phyloP scores from a whole-genome alignment of 2,113 vertebrate species.

The Syrrhaptes paradoxus region DNA sequence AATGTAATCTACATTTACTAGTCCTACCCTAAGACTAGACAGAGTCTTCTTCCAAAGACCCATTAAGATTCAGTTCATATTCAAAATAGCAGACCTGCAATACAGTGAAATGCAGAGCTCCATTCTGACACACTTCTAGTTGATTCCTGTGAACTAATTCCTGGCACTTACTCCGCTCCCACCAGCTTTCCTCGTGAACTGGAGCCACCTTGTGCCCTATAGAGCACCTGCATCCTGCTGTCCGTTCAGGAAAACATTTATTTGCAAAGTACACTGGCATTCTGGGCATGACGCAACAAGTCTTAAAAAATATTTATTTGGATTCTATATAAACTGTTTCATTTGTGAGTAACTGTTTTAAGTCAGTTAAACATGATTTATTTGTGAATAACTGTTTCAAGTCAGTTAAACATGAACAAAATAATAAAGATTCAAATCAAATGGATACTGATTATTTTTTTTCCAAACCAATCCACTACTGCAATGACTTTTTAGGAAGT shows the following conservation, averaged over 20 bases:
- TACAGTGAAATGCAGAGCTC: not conserved
- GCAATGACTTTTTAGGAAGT: not conserved
- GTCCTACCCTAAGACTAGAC: not conserved
- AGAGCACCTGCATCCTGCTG: slow-evolving; percentile 50
- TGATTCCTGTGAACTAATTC: not conserved
- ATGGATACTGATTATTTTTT: not conserved
- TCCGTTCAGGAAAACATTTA: fast-evolving
- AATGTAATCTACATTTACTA: not conserved
- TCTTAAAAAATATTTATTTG: not conserved
- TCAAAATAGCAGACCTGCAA: not conserved
- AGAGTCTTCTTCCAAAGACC: not conserved
- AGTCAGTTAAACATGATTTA: not conserved
- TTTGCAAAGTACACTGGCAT: not conserved
- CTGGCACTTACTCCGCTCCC: not conserved
- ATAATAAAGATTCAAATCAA: not conserved
- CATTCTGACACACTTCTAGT: not conserved
- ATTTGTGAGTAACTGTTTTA: not conserved
- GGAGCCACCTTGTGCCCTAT: slow-evolving; percentile 78
- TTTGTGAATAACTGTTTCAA: not conserved
- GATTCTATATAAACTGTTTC: not conserved
- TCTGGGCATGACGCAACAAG: not conserved
- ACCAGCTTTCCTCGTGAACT: slow-evolving; percentile 47
- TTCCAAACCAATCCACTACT: not conserved
- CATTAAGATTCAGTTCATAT: not conserved
- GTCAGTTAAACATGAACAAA: not conserved